Evolutionary conservation across 2,888 invertebrate genomes (phyloP).

Genomic region (Melanostoma scalare): DNA sequence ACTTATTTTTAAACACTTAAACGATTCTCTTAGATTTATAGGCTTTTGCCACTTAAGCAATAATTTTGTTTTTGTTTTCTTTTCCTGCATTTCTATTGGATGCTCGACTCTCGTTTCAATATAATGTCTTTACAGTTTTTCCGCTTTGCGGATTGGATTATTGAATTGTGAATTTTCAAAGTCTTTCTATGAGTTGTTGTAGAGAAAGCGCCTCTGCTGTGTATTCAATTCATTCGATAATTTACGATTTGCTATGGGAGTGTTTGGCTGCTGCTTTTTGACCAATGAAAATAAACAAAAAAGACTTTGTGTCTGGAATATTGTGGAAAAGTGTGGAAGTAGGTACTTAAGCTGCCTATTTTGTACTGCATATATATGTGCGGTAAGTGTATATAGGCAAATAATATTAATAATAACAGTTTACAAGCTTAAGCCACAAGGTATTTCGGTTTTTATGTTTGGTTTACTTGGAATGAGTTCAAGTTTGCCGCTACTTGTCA

Average conservation of each 20-base stretch:
- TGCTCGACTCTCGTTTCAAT: slow-evolving; percentile 19
- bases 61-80: slow-evolving; percentile 36
- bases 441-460: too few relatives aligned
- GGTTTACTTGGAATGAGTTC: too few relatives aligned
- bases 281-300: slow-evolving; percentile 69
- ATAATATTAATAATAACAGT: too few relatives aligned
- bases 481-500: too few relatives aligned
- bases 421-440: too few relatives aligned
- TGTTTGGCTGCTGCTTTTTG: slow-evolving; percentile 46
- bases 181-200: not conserved
- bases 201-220: slow-evolving; percentile 32
- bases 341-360: too few relatives aligned
- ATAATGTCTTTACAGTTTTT: slow-evolving; percentile 27
- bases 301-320: not conserved
- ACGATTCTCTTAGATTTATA: slow-evolving; percentile 66
- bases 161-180: not conserved
- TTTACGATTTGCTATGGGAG: slow-evolving; percentile 56
- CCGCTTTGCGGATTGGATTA: slow-evolving; percentile 8
- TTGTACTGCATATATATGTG: too few relatives aligned
- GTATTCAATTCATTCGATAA: slow-evolving; percentile 50
- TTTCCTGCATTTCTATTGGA: not conserved
- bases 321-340: too few relatives aligned
- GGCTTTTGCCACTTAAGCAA: slow-evolving; percentile 65
- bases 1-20: slow-evolving; percentile 72
- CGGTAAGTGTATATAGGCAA: too few relatives aligned